Evolutionary conservation across 2,888 invertebrate species (phyloP), one percentile per base, ranked within the genome.

Genomic region (Erannis defoliaria): DNA sequence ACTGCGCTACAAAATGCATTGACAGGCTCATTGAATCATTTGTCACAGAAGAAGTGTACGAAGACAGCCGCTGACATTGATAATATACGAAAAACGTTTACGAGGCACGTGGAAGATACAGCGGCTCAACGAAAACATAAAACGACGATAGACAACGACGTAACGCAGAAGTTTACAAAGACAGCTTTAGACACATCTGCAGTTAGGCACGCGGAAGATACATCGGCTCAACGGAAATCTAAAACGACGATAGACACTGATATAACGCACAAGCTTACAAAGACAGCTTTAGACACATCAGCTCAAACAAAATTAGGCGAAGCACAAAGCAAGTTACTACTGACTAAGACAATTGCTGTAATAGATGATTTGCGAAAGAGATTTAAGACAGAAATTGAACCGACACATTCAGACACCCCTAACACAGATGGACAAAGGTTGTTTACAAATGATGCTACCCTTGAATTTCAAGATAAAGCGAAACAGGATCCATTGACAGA

Each of bases 1-100:
- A 88, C 89, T 0, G 91, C 90, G 0, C 59, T 92, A 21, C 92
- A 90, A 35, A 89, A 82, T 61, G 89, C 84, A 0, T 55, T 90
- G 6, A 77, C 86, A 0, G 86, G 82, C 3, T 88, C 89, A 0
- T 40, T 89, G 1, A 82, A 72, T 53, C 86, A 87, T 45, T 55
- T 87, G 16, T 75, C 81, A 12, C 77, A 75, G 6, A 57, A 42
- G 42, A 58, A 50, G 46, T 61, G 54, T 21, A 21, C 73, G 75
- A 51, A 46, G 50, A 46, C 55, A 51, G 55, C 35, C 23, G 14
- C 19, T 4, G 51, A 64, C 43, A 33, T 33, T 9, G 43, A 50
- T 6, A 49, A 37, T 8, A 31, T 43, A 35, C 48, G 37, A 5
- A 51, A 57, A 48, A 23, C 49, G 1, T 50, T 50, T 35, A 21